Percentiles rank a stretch among this genome's conserved stretches.
phyloP scores from a whole-genome alignment of 92 coral and sea anemone species.

The Blastomussa wellsi region DNA sequence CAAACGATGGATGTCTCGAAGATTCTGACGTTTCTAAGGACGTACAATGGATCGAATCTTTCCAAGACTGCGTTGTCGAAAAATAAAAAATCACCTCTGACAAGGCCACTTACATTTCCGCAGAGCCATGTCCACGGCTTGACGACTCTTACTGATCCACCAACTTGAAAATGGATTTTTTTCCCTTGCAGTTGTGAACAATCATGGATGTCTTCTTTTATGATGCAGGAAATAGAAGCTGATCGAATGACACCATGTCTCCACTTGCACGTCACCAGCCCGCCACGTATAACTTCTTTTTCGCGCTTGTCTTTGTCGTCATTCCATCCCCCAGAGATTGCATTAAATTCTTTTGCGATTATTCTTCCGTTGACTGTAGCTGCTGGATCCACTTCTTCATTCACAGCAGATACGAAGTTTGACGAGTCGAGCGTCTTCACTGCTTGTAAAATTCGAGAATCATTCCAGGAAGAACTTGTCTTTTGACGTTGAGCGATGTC shows the following conservation, averaged over 20 bases:
- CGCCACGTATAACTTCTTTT: constrained; percentile 62
- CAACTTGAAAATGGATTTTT: constrained; percentile 46
- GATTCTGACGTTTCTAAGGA: constrained; percentile 56
- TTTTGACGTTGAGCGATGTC: constrained; percentile 46
- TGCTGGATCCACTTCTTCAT: constrained; percentile 67
- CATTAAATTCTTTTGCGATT: constrained; percentile 43
- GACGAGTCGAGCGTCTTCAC: constrained; percentile 43
- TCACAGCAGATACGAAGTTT: constrained; percentile 44
- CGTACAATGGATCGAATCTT: constrained; percentile 50
- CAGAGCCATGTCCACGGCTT: constrained; percentile 70
- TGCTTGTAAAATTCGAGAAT: constrained; percentile 53
- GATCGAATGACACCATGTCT: constrained; percentile 68
- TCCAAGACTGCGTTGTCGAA: constrained; percentile 55
- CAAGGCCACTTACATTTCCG: constrained; percentile 55
- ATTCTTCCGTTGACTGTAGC: constrained; percentile 43
- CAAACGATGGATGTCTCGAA: constrained; percentile 52
- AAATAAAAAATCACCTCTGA: constrained; percentile 54
- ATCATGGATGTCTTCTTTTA: constrained; percentile 59
- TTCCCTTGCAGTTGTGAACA: constrained; percentile 62
- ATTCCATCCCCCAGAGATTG: constrained; percentile 35
- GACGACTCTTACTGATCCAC: constrained; percentile 55
- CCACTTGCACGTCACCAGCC: constrained; percentile 58
- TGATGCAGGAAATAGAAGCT: constrained; percentile 47
- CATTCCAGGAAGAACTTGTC: constrained; percentile 45
- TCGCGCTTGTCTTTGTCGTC: constrained; percentile 26